Evolutionary conservation across 2,888 invertebrate species (phyloP).

Genomic region (Pterostichus madidus): DNA sequence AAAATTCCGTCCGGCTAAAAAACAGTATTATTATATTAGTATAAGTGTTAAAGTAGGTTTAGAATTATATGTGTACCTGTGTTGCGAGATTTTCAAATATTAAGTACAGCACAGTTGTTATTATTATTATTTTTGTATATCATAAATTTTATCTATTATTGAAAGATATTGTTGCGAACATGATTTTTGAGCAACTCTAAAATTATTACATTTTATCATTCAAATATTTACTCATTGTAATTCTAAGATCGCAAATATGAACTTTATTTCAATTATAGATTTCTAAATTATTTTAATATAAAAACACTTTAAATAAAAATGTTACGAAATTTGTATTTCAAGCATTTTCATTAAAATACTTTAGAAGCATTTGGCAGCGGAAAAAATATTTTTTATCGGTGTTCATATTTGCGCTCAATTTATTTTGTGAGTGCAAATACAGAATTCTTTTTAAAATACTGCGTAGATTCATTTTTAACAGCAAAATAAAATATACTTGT

Average conservation of each 20-base stretch:
- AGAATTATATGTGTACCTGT: constrained; percentile 59
- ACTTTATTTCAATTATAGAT: no score
- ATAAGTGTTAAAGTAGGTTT: constrained; percentile 63
- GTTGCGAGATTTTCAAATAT: constrained; percentile 49
- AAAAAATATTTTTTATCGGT: no score
- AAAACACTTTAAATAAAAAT: no score
- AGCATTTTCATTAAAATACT: no score
- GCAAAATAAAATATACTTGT: no score
- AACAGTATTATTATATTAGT: constrained; percentile 70
- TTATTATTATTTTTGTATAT: constrained; percentile 56
- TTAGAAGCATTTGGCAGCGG: no score
- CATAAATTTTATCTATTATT: constrained; percentile 52
- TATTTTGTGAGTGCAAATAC: no score
- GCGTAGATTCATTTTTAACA: neutral
- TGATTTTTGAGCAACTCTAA: constrained; percentile 33
- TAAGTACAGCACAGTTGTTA: constrained; percentile 52
- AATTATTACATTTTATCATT: constrained; percentile 5
- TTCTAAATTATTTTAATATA: no score
- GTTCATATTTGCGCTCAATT: no score
- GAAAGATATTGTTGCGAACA: constrained; percentile 41
- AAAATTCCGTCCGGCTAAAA: constrained; percentile 70
- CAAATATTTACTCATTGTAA: no score
- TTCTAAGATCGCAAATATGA: no score
- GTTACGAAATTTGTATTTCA: no score
- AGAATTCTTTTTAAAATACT: neutral